Conservation (phyloP, 2,113 vertebrate species). For the Carassius auratus region DNA sequence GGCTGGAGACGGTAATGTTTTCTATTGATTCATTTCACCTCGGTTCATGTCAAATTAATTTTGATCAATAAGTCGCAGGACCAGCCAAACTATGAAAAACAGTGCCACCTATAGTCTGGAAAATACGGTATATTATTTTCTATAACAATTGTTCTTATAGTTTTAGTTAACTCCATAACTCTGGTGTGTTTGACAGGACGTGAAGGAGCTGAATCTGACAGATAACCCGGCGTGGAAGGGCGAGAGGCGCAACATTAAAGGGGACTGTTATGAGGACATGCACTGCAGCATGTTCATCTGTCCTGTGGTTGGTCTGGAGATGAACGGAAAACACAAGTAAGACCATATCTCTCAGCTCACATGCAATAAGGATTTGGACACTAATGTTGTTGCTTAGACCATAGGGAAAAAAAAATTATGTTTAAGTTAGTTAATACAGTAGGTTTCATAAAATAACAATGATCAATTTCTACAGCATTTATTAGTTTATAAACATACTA, state of each 20-base stretch:
- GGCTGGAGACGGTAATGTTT: too few species aligned
- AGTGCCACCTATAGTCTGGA: too few species aligned
- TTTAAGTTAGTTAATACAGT: not conserved
- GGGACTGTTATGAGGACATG: constrained; percentile 89
- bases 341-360: constrained; percentile 35
- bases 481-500: not conserved
- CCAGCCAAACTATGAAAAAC: too few species aligned
- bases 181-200: constrained; percentile 75
- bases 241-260: constrained; percentile 86
- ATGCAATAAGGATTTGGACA: too few species aligned
- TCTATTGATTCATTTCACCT: too few species aligned
- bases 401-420: not conserved
- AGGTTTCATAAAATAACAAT: not conserved
- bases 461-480: not conserved
- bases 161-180: not conserved
- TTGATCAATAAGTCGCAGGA: too few species aligned
- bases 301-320: constrained; percentile 94
- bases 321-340: constrained; percentile 96
- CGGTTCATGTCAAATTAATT: too few species aligned
- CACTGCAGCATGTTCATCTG: constrained; percentile 91
- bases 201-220: constrained; percentile 88
- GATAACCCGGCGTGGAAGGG: constrained; percentile 95
- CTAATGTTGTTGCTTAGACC: not conserved
- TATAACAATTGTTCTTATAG: too few species aligned
- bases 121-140: too few species aligned